Evolutionary conservation across 1,140 invertebrate species (phyloP), one percentile per base, ranked within the genome.

Genomic region (Magallana angulata): DNA sequence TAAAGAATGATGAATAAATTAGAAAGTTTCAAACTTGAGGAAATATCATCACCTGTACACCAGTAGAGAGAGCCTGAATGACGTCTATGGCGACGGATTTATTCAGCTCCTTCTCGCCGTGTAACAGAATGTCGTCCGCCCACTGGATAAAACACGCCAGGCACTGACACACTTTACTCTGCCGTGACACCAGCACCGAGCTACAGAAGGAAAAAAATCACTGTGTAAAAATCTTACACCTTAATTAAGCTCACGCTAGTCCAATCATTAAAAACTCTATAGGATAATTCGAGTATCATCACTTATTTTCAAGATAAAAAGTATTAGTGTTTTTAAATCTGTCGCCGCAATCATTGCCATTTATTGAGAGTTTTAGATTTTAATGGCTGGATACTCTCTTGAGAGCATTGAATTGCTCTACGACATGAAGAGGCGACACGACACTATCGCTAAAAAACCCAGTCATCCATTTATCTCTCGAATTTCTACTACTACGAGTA

Each of bases 141-240:
- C 98, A 96, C 92, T 97, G 97, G 89, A 99, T 97, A 85, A 99
- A 96, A 94, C 97, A 96, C 12, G 98, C 98, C 68, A 98, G 95
- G 85, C 97, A 97, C 91, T 97, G 97, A 92, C 98, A 98, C 48
- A 98, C 97, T 94, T 97, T 97, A 94, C 97, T 97, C 30, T 97
- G 97, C 16, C 97, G 97, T 48, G 97, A 97, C 87, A 96, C 95
- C 90, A 97, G 93, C 4, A 95, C 95, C 58, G 96, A 96, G 93
- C 96, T 97, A 92, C 14, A 92, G 91, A 64, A 83, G 16, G 36
- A 89, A 48, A 87, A 87, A 83, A 36, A 9, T 48, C 36, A 48
- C 36, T 48, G 36, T 5, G 36, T 48, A 48, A 48, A 48, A 48
- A 48, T 24, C 36, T 48, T 48, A 48, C 36, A 48, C 36, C 36